A percentile compares a stretch with the other conserved stretches of the same genome.
These are phyloP conservation scores for Tetrapedia diversipes DNA, from an alignment of 2,888 invertebrate genomes.

Conservation along the genomic window DNA sequence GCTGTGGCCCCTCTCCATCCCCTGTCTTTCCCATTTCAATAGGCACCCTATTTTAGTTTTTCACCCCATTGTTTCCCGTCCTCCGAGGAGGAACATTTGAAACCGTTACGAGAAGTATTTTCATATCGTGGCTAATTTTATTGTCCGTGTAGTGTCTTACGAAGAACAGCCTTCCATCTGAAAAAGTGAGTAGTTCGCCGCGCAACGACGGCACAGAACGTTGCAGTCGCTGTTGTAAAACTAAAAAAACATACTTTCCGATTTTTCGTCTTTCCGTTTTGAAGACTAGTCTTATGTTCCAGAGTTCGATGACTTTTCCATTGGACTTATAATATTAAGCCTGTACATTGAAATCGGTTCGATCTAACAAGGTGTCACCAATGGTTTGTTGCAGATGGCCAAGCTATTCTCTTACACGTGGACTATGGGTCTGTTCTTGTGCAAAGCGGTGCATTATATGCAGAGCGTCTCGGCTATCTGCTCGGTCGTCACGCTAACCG, in stretches of 20 bases:
- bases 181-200: no score
- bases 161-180: no score
- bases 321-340: background rate
- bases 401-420: slow-evolving; percentile 88
- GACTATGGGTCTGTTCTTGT: slow-evolving; percentile 87
- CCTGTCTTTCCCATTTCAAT: slow-evolving; percentile 3
- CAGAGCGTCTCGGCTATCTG: slow-evolving; percentile 89
- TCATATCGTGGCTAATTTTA: no score
- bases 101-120: no score
- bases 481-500: slow-evolving; percentile 88
- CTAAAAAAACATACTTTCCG: no score
- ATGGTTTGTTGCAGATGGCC: slow-evolving; percentile 84
- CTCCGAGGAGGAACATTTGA: no score
- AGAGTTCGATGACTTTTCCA: background rate
- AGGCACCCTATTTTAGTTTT: no score
- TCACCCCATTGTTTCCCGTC: slow-evolving; percentile 20
- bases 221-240: no score
- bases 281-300: background rate
- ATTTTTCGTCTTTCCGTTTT: background rate
- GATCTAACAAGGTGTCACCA: slow-evolving; percentile 10
- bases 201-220: no score
- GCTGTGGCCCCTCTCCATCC: background rate
- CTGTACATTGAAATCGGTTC: background rate
- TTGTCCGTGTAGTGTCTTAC: no score
- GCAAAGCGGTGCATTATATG: slow-evolving; percentile 88